Evolutionary conservation across 2,797 vertebrate species (phyloP).

Genomic region (Falco rusticolus): DNA sequence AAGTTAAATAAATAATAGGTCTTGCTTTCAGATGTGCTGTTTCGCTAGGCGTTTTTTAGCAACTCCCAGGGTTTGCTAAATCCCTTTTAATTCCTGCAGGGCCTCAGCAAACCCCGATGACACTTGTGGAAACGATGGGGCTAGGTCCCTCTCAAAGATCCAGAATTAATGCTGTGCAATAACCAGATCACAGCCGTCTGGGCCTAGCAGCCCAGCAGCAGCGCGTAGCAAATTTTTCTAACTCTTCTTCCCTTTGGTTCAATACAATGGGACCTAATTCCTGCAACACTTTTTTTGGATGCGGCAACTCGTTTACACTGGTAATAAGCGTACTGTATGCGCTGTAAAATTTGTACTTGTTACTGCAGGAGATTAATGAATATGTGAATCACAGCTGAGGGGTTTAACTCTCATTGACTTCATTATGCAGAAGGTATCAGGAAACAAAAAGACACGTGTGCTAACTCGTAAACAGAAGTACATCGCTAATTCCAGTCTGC

Average conservation of each 20-base stretch:
- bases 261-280: constrained; percentile 67
- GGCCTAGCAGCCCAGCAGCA: neutral
- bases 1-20: neutral
- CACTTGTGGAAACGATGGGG: neutral
- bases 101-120: neutral
- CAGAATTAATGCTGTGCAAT: neutral
- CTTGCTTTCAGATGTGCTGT: neutral
- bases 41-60: neutral
- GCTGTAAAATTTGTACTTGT: constrained; percentile 53
- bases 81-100: neutral
- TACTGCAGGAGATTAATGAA: constrained; percentile 66
- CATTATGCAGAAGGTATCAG: constrained; percentile 65
- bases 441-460: constrained; percentile 61
- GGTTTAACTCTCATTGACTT: constrained; percentile 68
- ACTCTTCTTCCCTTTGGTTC: constrained; percentile 35
- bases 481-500: neutral
- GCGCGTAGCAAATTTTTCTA: neutral
- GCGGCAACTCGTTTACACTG: constrained; percentile 52
- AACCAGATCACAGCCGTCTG: neutral
- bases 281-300: constrained; percentile 40
- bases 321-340: constrained; percentile 41
- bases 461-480: constrained; percentile 48
- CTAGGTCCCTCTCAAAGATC: neutral
- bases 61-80: neutral
- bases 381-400: constrained; percentile 70